Evolutionary conservation across 1,140 invertebrate genomes (phyloP).

Genomic region (Heliconius melpomene): DNA sequence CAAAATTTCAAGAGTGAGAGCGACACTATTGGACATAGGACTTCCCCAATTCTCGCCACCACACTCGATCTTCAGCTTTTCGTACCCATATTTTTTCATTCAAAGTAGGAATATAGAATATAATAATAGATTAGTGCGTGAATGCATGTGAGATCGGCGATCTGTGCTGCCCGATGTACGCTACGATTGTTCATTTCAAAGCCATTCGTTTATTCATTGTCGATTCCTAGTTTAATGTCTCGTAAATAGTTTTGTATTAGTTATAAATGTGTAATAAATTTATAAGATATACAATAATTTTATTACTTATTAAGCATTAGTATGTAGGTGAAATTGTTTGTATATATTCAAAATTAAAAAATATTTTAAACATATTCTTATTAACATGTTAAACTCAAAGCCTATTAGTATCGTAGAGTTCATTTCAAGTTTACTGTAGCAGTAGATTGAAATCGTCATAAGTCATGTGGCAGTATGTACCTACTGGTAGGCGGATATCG

Average conservation of each 20-base stretch:
- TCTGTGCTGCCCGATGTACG: slow-evolving; percentile 5
- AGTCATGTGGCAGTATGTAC: slow-evolving; percentile 31
- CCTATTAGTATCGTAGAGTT: background rate
- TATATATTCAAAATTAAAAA: background rate
- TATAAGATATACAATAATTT: background rate
- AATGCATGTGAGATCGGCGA: slow-evolving; percentile 6
- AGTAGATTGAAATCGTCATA: slow-evolving; percentile 35
- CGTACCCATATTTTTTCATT: too few relatives aligned
- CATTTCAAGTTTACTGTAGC: slow-evolving; percentile 22
- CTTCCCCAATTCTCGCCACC: too few relatives aligned
- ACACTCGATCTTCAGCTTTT: too few relatives aligned
- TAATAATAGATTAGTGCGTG: slow-evolving; percentile 22
- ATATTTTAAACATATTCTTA: background rate
- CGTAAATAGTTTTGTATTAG: too few relatives aligned
- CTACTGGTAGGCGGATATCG: slow-evolving; percentile 37
- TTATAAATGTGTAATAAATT: too few relatives aligned
- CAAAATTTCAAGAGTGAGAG: slow-evolving; percentile 65
- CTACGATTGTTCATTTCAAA: slow-evolving; percentile 1
- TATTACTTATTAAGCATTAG: background rate
- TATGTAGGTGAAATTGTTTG: background rate
- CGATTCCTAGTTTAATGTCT: background rate
- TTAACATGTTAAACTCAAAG: background rate
- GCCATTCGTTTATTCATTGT: background rate
- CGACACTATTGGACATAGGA: slow-evolving; percentile 17
- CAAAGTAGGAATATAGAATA: slow-evolving; percentile 20